Conservation (phyloP, 1,140 invertebrate species). For the Apocrypta bakeri region DNA sequence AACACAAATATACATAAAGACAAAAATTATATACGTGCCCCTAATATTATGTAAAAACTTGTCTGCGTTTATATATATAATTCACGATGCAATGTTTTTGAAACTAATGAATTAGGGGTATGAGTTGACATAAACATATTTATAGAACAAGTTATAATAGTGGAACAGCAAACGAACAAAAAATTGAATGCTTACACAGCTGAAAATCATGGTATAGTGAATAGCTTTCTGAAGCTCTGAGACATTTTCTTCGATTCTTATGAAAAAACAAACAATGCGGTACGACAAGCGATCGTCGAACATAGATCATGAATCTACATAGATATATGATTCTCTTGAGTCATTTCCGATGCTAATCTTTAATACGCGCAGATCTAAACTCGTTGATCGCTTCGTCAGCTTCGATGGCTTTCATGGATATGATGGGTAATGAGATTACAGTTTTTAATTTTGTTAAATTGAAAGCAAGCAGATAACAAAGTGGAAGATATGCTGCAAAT, state of each 20-base stretch:
- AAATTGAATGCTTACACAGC: background rate
- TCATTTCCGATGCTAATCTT: background rate
- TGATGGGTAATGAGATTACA: background rate
- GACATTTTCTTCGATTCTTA: constrained; percentile 2
- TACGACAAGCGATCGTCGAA: background rate
- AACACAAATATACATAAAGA: background rate
- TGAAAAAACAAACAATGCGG: no score
- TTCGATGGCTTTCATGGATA: background rate
- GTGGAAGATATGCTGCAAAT: background rate
- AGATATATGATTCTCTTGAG: background rate
- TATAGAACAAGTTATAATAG: background rate
- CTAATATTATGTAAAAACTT: constrained; percentile 45
- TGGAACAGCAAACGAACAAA: background rate
- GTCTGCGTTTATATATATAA: constrained; percentile 44
- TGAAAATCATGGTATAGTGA: background rate
- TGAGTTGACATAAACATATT: constrained; percentile 1
- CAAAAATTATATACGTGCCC: constrained; percentile 30
- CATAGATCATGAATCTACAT: background rate
- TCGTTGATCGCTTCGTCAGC: background rate
- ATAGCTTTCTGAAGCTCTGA: background rate
- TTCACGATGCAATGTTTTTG: constrained; percentile 53
- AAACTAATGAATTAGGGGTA: constrained; percentile 13
- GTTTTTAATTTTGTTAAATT: background rate
- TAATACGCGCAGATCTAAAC: background rate
- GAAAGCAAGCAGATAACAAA: background rate